These are phyloP conservation scores for Caradrina clavipalpis DNA, from an alignment of 2,888 invertebrate genomes.

Conservation along the genomic window DNA sequence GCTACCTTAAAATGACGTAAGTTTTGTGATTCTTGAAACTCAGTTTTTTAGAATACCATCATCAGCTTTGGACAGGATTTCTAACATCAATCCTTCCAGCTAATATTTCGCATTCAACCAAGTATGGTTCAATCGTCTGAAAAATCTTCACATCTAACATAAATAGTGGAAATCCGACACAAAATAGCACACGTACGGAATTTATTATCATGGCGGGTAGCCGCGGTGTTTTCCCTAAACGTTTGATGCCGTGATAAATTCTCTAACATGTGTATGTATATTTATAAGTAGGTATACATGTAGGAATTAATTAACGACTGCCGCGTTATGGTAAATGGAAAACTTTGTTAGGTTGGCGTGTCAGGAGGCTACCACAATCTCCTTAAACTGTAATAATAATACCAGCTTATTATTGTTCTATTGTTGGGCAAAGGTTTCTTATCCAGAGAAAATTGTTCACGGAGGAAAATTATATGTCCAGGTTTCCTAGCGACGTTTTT, in stretches of 20 bases:
- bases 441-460: too few species aligned
- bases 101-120: neutral
- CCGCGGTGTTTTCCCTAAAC: slow-evolving; percentile 44
- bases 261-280: slow-evolving; percentile 20
- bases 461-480: too few species aligned
- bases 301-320: slow-evolving; percentile 21
- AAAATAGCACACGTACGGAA: slow-evolving; percentile 44
- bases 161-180: slow-evolving; percentile 38
- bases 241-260: slow-evolving; percentile 44
- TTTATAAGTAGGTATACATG: neutral
- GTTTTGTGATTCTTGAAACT: too few species aligned
- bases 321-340: neutral
- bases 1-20: too few species aligned
- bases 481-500: too few species aligned
- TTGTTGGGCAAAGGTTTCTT: too few species aligned
- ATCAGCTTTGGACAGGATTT: neutral
- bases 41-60: too few species aligned
- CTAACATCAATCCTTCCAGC: neutral
- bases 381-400: too few species aligned
- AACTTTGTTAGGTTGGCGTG: neutral
- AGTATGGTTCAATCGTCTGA: neutral
- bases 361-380: too few species aligned
- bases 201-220: slow-evolving; percentile 41
- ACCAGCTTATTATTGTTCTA: too few species aligned
- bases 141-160: slow-evolving; percentile 25